phyloP scores from a whole-genome alignment of 2,113 vertebrate genomes.

The Myrmecophaga tridactyla region DNA sequence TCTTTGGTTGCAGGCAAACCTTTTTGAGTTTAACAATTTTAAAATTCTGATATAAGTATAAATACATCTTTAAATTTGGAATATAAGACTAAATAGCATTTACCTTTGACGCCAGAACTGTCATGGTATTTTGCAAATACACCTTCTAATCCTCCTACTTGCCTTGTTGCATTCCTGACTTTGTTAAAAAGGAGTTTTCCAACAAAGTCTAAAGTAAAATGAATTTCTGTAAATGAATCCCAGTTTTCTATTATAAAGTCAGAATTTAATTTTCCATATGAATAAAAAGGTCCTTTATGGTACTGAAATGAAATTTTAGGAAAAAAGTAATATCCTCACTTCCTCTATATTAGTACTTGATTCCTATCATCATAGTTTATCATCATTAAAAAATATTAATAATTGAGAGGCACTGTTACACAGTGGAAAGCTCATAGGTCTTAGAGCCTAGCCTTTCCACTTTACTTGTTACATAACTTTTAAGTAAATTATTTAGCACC shows the following conservation, averaged over 20 bases:
- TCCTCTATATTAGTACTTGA: background rate
- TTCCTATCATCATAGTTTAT: background rate
- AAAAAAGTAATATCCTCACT: background rate
- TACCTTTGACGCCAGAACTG: background rate
- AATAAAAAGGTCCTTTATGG: background rate
- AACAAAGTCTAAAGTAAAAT: slow-evolving; percentile 13
- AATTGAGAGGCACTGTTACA: background rate
- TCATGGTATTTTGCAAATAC: background rate
- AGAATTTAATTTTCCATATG: slow-evolving; percentile 25
- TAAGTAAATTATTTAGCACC: background rate
- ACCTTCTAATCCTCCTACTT: background rate
- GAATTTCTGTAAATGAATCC: slow-evolving; percentile 32
- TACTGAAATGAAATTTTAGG: slow-evolving; percentile 24
- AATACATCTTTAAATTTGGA: background rate
- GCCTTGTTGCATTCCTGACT: background rate
- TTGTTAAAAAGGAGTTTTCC: slow-evolving; percentile 17
- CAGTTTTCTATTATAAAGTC: slow-evolving; percentile 37
- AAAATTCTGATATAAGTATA: background rate
- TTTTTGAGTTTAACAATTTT: background rate
- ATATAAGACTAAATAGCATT: background rate
- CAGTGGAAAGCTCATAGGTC: background rate
- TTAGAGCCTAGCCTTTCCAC: background rate
- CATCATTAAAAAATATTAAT: background rate
- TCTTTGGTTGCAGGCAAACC: background rate
- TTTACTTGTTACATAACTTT: background rate